These are phyloP conservation scores for Garrulus glandarius DNA, from an alignment of 2,797 vertebrate species.

Conservation along the genomic window DNA sequence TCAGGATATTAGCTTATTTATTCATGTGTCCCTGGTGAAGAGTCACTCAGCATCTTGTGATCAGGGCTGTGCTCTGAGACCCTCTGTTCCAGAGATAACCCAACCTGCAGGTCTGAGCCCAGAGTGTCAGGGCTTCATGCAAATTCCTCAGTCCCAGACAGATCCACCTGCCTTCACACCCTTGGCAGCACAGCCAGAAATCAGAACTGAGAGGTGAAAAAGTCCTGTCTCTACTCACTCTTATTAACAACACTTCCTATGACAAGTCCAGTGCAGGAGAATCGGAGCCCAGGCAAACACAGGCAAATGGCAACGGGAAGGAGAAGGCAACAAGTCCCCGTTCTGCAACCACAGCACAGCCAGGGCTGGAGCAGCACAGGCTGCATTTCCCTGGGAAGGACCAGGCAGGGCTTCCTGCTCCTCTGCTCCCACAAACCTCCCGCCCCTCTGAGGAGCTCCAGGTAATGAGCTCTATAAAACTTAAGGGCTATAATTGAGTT, in stretches of 20 bases:
- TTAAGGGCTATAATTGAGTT: fast-evolving
- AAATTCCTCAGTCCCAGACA: neutral
- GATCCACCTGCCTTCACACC: neutral
- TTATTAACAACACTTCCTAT: neutral
- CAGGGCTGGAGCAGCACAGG: neutral
- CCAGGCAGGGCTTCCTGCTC: neutral
- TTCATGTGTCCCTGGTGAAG: neutral
- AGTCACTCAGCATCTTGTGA: neutral
- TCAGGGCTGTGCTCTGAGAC: neutral
- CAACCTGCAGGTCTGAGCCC: neutral
- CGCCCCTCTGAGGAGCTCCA: neutral
- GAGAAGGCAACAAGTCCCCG: fast-evolving
- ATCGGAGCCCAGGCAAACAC: fast-evolving
- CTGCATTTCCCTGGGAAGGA: neutral
- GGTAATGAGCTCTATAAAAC: neutral
- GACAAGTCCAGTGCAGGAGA: neutral
- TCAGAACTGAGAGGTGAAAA: neutral
- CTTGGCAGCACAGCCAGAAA: neutral
- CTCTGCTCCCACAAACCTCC: neutral
- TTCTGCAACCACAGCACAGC: neutral
- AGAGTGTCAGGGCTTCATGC: neutral
- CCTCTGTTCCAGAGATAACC: neutral
- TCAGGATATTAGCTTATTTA: neutral
- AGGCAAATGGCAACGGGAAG: neutral
- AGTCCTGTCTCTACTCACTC: neutral